phyloP scores from a whole-genome alignment of 2,113 vertebrate species.

The human (Homo sapiens) region GRCh38 chr1:154699001-154699500 shows the following conservation, averaged over 20 bases:
- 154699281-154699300: slow-evolving; percentile 75
- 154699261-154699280: slow-evolving; percentile 78
- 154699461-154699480: slow-evolving; percentile 82
- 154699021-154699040: not conserved
- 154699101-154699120: slow-evolving; percentile 3
- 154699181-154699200: slow-evolving; percentile 69
- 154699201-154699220: slow-evolving; percentile 80
- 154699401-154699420: slow-evolving; percentile 75
- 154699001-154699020: not conserved
- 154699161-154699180: slow-evolving; percentile 75
- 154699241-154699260: slow-evolving; percentile 76
- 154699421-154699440: slow-evolving; percentile 79
- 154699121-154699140: slow-evolving; percentile 49
- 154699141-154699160: slow-evolving; percentile 58
- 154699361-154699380: slow-evolving; percentile 68
- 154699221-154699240: slow-evolving; percentile 82
- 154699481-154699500: slow-evolving; percentile 88
- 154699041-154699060: not conserved
- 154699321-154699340: slow-evolving; percentile 48
- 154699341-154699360: slow-evolving; percentile 74
- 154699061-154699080: not conserved
- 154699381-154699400: slow-evolving; percentile 77
- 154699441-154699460: slow-evolving; percentile 81
- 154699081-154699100: slow-evolving; percentile 29
- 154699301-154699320: slow-evolving; percentile 55